Percentiles rank a stretch among this genome's conserved stretches.
phyloP scores from a whole-genome alignment of 2,888 invertebrate genomes.

The Esperia sulphurella region DNA sequence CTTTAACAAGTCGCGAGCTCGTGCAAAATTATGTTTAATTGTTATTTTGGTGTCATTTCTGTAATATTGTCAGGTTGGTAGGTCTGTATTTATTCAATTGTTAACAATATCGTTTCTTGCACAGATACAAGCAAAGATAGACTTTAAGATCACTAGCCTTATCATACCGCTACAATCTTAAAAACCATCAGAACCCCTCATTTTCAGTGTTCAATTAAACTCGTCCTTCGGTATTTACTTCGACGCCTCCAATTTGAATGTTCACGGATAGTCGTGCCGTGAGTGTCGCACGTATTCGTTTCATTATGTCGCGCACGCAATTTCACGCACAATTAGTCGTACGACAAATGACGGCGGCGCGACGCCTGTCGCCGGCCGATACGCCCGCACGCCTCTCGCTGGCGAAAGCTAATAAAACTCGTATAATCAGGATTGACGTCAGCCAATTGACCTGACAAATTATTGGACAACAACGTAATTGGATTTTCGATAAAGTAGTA shows the following conservation, averaged over 20 bases:
- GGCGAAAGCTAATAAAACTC: conserved; percentile 4
- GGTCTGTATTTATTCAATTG: too few species aligned
- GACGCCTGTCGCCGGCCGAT: background rate
- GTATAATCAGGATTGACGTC: background rate
- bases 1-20: too few species aligned
- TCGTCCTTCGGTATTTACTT: background rate
- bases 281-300: conserved; percentile 2
- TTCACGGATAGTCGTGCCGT: background rate
- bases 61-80: too few species aligned
- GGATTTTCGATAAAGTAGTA: too few species aligned
- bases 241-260: background rate
- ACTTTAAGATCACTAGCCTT: too few species aligned
- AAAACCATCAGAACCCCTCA: too few species aligned
- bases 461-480: background rate
- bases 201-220: background rate
- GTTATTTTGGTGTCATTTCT: too few species aligned
- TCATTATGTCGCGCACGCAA: conserved; percentile 14
- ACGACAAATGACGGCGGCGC: conserved; percentile 13
- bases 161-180: too few species aligned
- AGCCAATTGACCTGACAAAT: background rate
- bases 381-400: background rate
- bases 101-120: too few species aligned
- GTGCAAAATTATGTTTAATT: too few species aligned
- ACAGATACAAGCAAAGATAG: too few species aligned
- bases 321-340: conserved; percentile 24